Evolutionary conservation across 2,888 invertebrate species (phyloP).

Genomic region (Leptogaster cylindrica): DNA sequence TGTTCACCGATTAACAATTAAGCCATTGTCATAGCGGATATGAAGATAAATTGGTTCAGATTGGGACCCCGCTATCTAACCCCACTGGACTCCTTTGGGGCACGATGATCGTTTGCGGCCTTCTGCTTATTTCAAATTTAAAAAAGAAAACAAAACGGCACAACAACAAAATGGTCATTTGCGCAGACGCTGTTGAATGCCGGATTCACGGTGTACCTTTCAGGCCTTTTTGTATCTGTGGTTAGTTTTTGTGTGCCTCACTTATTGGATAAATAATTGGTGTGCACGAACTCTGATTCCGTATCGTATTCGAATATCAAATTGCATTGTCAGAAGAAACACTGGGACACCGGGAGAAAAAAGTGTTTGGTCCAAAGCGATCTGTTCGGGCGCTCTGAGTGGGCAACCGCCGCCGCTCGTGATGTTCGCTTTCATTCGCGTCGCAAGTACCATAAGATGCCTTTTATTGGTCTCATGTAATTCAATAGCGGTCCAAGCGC

Average conservation of each 20-base stretch:
- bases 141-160: no score
- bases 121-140: slow-evolving; percentile 10
- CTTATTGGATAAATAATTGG: slow-evolving; percentile 53
- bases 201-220: slow-evolving; percentile 4
- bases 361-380: slow-evolving; percentile 32
- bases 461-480: slow-evolving; percentile 45
- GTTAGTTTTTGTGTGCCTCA: slow-evolving; percentile 44
- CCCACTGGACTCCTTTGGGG: slow-evolving; percentile 16
- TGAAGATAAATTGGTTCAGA: slow-evolving; percentile 42
- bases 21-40: slow-evolving; percentile 40
- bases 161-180: slow-evolving; percentile 39
- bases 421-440: slow-evolving; percentile 24
- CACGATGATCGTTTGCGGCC: not conserved
- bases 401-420: slow-evolving; percentile 17
- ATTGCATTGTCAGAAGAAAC: slow-evolving; percentile 47
- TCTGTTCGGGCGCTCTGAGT: slow-evolving; percentile 1
- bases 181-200: slow-evolving; percentile 20
- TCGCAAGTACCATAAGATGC: slow-evolving; percentile 38
- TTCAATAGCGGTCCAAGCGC: slow-evolving; percentile 47
- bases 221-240: slow-evolving; percentile 25
- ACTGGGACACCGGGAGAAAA: slow-evolving; percentile 33
- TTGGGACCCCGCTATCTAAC: slow-evolving; percentile 28
- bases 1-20: slow-evolving; percentile 40
- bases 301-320: slow-evolving; percentile 53
- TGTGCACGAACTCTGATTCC: slow-evolving; percentile 52